Evolutionary conservation across 2,888 invertebrate genomes (phyloP).

Genomic region (Oscheius sp.): DNA sequence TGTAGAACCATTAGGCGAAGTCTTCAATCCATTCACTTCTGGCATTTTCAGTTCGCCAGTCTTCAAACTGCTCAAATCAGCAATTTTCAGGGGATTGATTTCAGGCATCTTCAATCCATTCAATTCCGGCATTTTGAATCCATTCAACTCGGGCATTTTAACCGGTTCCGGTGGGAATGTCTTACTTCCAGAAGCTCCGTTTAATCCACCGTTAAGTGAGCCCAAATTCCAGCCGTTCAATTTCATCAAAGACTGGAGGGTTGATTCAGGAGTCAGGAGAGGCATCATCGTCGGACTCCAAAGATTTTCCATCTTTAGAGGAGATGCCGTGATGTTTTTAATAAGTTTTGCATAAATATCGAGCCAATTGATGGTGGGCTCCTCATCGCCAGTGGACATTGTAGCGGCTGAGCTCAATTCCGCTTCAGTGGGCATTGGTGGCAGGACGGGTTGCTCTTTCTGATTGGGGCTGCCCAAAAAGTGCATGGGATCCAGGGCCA

Average conservation of each 20-base stretch:
- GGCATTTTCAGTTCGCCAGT: no score
- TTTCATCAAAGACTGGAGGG: not conserved
- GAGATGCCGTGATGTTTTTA: not conserved
- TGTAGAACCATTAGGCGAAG: no score
- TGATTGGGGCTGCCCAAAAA: not conserved
- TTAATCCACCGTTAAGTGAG: not conserved
- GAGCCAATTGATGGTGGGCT: no score
- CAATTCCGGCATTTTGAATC: not conserved
- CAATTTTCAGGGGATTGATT: not conserved
- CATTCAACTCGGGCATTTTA: not conserved
- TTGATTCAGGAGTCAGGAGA: not conserved
- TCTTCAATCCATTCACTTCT: no score
- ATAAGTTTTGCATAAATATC: not conserved
- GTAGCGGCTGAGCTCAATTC: no score
- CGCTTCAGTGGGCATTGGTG: no score
- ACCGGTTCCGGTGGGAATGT: not conserved
- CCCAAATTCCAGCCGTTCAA: not conserved
- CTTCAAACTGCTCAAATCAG: not conserved
- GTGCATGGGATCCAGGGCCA: constrained; percentile 15
- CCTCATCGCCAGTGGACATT: no score
- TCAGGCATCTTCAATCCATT: not conserved
- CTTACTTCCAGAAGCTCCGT: not conserved
- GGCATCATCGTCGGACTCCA: not conserved
- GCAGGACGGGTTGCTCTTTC: no score
- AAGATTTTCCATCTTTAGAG: not conserved